Evolutionary conservation across 2,113 vertebrate species (phyloP), one percentile per base, ranked within the genome.

Genomic region (Gobius niger): DNA sequence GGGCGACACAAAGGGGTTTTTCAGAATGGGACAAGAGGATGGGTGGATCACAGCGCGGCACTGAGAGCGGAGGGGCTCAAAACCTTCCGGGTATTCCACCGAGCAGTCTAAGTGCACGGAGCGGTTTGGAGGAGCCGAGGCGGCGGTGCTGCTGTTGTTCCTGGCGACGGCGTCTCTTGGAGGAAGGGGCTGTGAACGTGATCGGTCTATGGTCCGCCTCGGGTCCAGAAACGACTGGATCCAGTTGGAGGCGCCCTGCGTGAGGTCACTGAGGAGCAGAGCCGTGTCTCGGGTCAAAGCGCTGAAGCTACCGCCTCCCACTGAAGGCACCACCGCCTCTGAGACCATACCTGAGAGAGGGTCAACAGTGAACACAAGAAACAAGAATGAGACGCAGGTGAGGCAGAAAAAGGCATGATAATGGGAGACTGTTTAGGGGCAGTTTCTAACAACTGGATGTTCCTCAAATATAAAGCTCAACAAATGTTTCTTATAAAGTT

Each of bases 1-100:
- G 0, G 92, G 96, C 0, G 90, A 93, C 73, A 96, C 93, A 80
- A 94, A 95, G 0, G 96, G 89, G 77, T 97, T 96, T 83, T 89
- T 93, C 74, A 92, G 86, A 4, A 96, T 84, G 46, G 95, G 94
- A 0, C 86, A 91, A 0, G 82, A 78, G 5, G 90, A 91, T 2
- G 90, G 77, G 9, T 71, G 71, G 50, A 95, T 75, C 2, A 89
- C 71, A 0, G 89, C 77, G 3, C 84, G 84, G 42, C 90, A 83
- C 16, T 83, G 53, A 0, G 93, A 92, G 52, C 94, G 94, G 62
- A 95, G 83, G 0, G 95, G 95, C 76, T 91, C 79, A 70, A 96
- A 97, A 44, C 92, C 92, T 0, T 91, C 86, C 0, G 95, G 95
- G 78, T 95, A 96, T 18, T 84, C 72, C 0, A 71, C 4, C 4